These are phyloP conservation scores for Trididemnum clinides DNA, from an alignment of 23 tunicate genomes.

Conservation along the genomic window DNA sequence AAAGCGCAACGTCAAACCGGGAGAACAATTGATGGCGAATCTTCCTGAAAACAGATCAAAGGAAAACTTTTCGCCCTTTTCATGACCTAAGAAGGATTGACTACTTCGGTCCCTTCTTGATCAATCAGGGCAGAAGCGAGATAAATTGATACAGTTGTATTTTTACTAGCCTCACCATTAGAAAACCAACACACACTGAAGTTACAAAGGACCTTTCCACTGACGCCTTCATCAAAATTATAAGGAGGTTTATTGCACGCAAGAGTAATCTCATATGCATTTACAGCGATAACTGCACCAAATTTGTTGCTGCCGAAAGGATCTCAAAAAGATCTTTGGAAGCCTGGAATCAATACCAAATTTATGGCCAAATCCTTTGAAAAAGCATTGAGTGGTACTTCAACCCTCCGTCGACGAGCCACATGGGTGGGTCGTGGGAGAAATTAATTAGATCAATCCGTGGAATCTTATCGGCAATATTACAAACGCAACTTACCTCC, in stretches of 20 bases:
- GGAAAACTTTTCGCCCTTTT: background rate
- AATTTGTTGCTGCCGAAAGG: background rate
- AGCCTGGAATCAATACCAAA: background rate
- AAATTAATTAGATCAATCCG: too few species aligned
- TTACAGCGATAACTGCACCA: background rate
- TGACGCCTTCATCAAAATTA: background rate
- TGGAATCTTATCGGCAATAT: too few species aligned
- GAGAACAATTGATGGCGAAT: background rate
- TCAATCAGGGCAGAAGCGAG: background rate
- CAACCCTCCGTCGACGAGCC: too few species aligned
- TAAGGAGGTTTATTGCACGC: background rate
- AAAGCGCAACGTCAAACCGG: background rate
- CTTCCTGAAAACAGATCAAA: background rate
- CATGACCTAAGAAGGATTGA: background rate
- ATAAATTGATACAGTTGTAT: background rate
- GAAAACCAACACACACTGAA: too few species aligned
- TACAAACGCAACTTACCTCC: too few species aligned
- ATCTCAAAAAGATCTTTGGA: background rate
- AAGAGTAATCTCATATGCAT: background rate
- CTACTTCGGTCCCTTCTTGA: background rate
- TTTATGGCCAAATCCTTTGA: too few species aligned
- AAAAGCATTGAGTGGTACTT: too few species aligned
- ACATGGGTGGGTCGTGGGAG: too few species aligned
- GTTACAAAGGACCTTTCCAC: background rate
- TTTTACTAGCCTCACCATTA: too few species aligned